Evolutionary conservation across 2,797 vertebrate genomes (phyloP), one percentile per base, ranked within the genome.

Genomic region (Poeciliopsis infans): DNA sequence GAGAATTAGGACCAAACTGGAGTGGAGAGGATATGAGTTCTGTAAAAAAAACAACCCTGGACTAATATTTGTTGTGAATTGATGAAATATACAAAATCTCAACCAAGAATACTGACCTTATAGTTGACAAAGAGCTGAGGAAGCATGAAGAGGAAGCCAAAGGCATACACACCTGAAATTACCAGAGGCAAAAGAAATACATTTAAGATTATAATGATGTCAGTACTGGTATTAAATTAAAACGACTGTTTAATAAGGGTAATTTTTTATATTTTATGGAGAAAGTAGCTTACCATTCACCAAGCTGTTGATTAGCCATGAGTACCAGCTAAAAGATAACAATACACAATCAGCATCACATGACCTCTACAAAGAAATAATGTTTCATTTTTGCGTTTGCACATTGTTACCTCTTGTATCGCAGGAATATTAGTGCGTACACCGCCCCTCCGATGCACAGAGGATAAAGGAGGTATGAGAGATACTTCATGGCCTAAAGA

Each of bases 61-160:
- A 61, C 16, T 66, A 43, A 69, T 69, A 68, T 41, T 68, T 68
- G 66, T 41, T 68, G 20, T 68, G 23, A 68, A 41, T 1, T 69
- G 12, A 68, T 68, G 36, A 69, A n/a, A 7, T 7, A 28, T 16
- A 70, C 15, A 8, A 7, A 6, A 28, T 5, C 41, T 25, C 2
- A 13, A 43, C 10, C 33, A 0, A 47, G 25, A 49, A 5, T 79
- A 86, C 95, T 77, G 13, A 99, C 98, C 97, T 99, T 99, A 87
- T 98, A 99, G 94, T 99, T 99, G 88, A 99, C 98, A 79, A 99
- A 99, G 18, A 99, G 96, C 57, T 99, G 98, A n/a, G 98, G 98
- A 89, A 99, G 94, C 98, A 99, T 99, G 88, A 99, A 99, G 78
- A 99, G 97, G 92, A 99, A 99, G 79, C 98, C 98, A 75, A 99